phyloP scores from a whole-genome alignment of 2,113 vertebrate species.

The Passer montanus region DNA sequence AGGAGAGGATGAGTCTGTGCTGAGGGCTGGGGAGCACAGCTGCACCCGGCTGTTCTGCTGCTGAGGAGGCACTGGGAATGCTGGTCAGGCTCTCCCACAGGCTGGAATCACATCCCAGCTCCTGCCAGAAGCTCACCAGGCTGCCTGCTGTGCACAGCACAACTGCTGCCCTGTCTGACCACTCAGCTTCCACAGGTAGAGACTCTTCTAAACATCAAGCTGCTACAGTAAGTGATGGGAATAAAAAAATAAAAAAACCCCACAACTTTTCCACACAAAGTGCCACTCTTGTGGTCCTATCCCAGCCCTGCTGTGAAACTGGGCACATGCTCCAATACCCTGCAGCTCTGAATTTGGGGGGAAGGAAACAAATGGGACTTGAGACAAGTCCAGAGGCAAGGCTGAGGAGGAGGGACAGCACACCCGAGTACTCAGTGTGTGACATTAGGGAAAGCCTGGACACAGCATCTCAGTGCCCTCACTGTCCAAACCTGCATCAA shows the following conservation, averaged over 20 bases:
- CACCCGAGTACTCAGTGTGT: fast-evolving
- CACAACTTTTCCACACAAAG: neutral
- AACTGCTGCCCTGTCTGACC: neutral
- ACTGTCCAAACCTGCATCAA: neutral
- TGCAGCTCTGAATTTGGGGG: neutral
- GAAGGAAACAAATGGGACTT: neutral
- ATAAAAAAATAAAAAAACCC: neutral
- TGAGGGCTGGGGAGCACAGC: fast-evolving
- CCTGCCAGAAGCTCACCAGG: neutral
- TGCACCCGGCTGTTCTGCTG: fast-evolving
- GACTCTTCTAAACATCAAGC: neutral
- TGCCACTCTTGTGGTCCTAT: neutral
- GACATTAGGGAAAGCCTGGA: neutral
- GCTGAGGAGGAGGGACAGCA: neutral
- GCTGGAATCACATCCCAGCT: neutral
- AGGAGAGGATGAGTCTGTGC: fast-evolving
- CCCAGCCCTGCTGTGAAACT: neutral
- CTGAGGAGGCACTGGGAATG: neutral
- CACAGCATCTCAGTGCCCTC: neutral
- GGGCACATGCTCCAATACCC: neutral
- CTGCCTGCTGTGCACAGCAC: neutral
- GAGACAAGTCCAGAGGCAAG: neutral
- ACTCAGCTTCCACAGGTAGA: neutral
- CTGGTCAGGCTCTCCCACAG: neutral
- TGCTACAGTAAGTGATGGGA: neutral